A percentile compares a stretch with the other conserved stretches of the same genome.
phyloP scores from a whole-genome alignment of 2,797 vertebrate species.

The Scleropages formosus region DNA sequence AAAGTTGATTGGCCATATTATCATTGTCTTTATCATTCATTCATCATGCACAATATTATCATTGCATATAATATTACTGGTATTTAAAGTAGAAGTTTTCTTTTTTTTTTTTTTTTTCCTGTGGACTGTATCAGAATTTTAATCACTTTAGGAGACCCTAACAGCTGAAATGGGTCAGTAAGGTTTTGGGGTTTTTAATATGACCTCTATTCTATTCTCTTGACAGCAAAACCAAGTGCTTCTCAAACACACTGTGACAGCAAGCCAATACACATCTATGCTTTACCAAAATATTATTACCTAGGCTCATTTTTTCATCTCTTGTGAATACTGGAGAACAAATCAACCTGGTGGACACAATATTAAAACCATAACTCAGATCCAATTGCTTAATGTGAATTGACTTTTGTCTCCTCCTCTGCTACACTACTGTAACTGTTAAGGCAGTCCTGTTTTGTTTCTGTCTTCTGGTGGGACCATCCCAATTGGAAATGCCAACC shows the following conservation, averaged over 20 bases:
- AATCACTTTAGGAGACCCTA: background rate
- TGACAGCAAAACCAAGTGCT: slow-evolving; percentile 40
- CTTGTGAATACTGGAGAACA: slow-evolving; percentile 59
- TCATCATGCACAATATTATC: no score
- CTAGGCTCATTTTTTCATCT: slow-evolving; percentile 31
- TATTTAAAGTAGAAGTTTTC: no score
- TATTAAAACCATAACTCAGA: slow-evolving; percentile 71
- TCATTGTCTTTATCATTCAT: no score
- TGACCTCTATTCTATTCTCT: background rate
- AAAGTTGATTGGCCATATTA: no score
- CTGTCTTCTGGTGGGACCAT: no score
- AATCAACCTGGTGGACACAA: slow-evolving; percentile 62
- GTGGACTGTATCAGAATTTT: no score
- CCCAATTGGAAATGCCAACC: no score
- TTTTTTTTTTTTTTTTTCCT: no score
- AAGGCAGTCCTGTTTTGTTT: background rate
- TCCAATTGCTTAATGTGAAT: background rate
- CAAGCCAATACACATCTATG: slow-evolving; percentile 59
- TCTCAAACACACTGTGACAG: slow-evolving; percentile 54
- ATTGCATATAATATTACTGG: no score
- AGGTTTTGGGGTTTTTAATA: slow-evolving; percentile 18
- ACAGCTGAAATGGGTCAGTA: background rate
- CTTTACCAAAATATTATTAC: slow-evolving; percentile 62
- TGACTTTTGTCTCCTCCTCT: background rate
- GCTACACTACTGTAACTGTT: slow-evolving; percentile 2